Evolutionary conservation across 2,888 invertebrate genomes (phyloP).

Genomic region (Plutella xylostella): DNA sequence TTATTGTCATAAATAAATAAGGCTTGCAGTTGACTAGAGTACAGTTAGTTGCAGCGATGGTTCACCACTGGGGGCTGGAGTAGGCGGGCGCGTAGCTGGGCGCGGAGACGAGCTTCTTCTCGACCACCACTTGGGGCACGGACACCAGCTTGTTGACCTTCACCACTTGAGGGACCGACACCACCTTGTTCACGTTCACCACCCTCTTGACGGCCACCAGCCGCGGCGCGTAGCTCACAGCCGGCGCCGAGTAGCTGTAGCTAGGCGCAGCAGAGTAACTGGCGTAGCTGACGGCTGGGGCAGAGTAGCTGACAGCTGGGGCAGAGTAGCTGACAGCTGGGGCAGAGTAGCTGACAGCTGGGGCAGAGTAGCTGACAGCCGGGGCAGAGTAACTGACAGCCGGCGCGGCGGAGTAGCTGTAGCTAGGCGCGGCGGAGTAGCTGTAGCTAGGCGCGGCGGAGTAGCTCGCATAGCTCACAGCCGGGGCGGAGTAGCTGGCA

Average conservation of each 20-base stretch:
- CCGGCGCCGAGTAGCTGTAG: constrained; percentile 14
- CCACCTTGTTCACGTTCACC: constrained; percentile 29
- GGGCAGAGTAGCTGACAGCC: not conserved
- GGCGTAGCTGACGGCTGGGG: constrained; percentile 13
- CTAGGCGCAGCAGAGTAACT: constrained; percentile 12
- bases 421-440: not conserved
- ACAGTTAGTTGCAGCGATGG: not conserved
- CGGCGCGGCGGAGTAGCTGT: not conserved
- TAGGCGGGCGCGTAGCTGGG: constrained; percentile 28
- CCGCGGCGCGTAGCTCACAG: constrained; percentile 11
- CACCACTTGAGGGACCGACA: constrained; percentile 31
- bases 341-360: constrained; percentile 16
- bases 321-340: constrained; percentile 4
- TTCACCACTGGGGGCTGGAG: constrained; percentile 37
- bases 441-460: not conserved
- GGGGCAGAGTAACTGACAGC: not conserved
- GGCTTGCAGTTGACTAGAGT: too few relatives aligned
- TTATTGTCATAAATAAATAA: not conserved
- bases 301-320: not conserved
- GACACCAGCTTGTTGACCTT: constrained; percentile 34
- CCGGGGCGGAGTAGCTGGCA: constrained; percentile 8
- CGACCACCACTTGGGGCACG: constrained; percentile 37
- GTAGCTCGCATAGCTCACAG: not conserved
- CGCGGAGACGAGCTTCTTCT: constrained; percentile 34
- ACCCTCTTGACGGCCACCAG: constrained; percentile 31